Evolutionary conservation across 2,888 invertebrate genomes (phyloP).

Genomic region (Habrosyne pyritoides): DNA sequence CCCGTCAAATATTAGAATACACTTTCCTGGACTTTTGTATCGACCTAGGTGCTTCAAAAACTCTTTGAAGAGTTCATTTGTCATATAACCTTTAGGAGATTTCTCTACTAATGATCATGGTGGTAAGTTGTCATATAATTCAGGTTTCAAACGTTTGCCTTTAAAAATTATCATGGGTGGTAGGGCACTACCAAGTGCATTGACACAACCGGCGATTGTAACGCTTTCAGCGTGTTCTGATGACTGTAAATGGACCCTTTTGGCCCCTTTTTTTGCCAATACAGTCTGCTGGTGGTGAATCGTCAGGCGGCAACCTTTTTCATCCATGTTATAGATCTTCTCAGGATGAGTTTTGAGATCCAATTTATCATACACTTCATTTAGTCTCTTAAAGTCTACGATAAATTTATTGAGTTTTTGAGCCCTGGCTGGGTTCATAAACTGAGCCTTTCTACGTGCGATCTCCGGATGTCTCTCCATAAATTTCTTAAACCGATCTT

Average conservation of each 20-base stretch:
- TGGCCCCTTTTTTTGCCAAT: constrained; percentile 30
- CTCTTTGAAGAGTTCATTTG: too few relatives aligned
- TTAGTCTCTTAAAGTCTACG: too few relatives aligned
- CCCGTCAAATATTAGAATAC: constrained; percentile 28
- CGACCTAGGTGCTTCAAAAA: constrained; percentile 20
- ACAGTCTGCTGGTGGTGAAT: constrained; percentile 31
- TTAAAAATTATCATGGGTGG: constrained; percentile 20
- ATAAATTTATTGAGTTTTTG: too few relatives aligned
- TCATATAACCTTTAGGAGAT: constrained; percentile 17
- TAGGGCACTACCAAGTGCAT: too few relatives aligned
- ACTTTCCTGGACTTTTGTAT: constrained; percentile 22
- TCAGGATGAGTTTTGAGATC: constrained; percentile 18
- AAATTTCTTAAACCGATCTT: constrained; percentile 11
- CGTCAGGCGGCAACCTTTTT: constrained; percentile 31
- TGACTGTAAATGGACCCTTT: constrained; percentile 28
- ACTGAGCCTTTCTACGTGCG: too few relatives aligned
- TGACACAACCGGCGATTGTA: constrained; percentile 19
- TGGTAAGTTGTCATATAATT: constrained; percentile 20
- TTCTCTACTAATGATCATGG: constrained; percentile 23
- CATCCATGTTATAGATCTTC: constrained; percentile 30
- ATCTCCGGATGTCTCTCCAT: constrained; percentile 13
- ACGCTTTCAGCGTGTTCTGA: constrained; percentile 28
- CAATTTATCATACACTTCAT: too few relatives aligned
- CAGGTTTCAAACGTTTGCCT: constrained; percentile 29
- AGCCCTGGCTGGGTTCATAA: too few relatives aligned